Evolutionary conservation across 2,888 invertebrate genomes (phyloP), one percentile per base, ranked within the genome.

Genomic region (Panopea generosa): DNA sequence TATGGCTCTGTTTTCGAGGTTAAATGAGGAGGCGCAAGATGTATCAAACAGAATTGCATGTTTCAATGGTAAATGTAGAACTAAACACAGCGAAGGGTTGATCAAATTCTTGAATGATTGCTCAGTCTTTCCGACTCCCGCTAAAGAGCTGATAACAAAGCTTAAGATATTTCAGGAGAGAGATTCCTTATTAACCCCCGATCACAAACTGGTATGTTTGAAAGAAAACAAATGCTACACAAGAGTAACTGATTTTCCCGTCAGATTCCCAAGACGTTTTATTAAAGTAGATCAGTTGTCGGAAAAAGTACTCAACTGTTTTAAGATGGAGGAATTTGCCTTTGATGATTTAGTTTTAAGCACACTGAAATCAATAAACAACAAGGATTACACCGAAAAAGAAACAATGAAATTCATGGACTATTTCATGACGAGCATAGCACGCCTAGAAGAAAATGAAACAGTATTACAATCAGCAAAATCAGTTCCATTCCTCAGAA

Each of bases 321-420:
- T 69, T 2, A 47, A 24, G 14, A 27, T 20, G 1, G 49, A 43
- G 24, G 27, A 55, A 33, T 16, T 69, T 1, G 24, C 43, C 1
- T 6, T 24, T 14, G 24, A 29, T 7, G n/a, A 52, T 20, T 52
- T 69, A 1, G 20, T 69, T 14, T 11, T 43, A n/a, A 29, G 16
- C 18, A 61, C 43, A n/a, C 16, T 69, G 14, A 4, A 33, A 55
- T 27, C 4, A 0, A 26, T 60, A 29, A n/a, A 26, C 18, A 7
- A 26, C 9, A 7, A 14, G 9, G 16, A 6, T 18, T 49, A 56
- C 14, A 63, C 6, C 16, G 18, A 38, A 6, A 24, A 50, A 1
- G 74, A 83, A 40, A 40, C 27, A n/a, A 47, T 63, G 2, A 49
- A 18, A 1, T 50, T 83, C 14, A 80, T 83, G 77, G 9, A 47